phyloP scores from a whole-genome alignment of 2,888 invertebrate species.

The Vesta saturnalis region DNA sequence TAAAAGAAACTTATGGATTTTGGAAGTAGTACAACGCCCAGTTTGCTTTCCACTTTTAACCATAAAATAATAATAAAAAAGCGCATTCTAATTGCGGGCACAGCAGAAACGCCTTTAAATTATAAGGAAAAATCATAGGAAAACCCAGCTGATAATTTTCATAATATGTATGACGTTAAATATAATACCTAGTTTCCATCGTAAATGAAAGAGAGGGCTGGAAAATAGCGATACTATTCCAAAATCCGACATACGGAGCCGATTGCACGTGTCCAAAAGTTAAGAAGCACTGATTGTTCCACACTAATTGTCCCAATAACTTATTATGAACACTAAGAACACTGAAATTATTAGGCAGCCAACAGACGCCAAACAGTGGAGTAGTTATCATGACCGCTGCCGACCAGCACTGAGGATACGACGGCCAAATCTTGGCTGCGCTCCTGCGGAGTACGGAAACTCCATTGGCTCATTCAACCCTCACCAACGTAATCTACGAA shows the following conservation, averaged over 20 bases:
- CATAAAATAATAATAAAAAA: not conserved
- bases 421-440: slow-evolving; percentile 55
- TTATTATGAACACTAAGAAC: slow-evolving; percentile 48
- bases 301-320: slow-evolving; percentile 56
- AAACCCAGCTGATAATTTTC: slow-evolving; percentile 10
- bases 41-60: not conserved
- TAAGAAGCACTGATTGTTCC: slow-evolving; percentile 58
- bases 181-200: slow-evolving; percentile 59
- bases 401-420: slow-evolving; percentile 62
- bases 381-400: slow-evolving; percentile 65
- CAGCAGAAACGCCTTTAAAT: slow-evolving; percentile 1
- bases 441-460: slow-evolving; percentile 28
- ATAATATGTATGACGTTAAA: not conserved
- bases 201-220: slow-evolving; percentile 54
- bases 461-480: slow-evolving; percentile 41
- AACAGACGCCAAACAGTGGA: slow-evolving; percentile 63
- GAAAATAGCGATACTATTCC: slow-evolving; percentile 58
- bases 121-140: no score
- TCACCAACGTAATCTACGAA: slow-evolving; percentile 49
- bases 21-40: slow-evolving; percentile 16
- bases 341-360: slow-evolving; percentile 55
- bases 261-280: slow-evolving; percentile 55
- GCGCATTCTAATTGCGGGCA: not conserved
- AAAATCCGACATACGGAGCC: slow-evolving; percentile 61
- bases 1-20: slow-evolving; percentile 11